Evolutionary conservation across 2,797 vertebrate genomes (phyloP).

Genomic region (Enteromius paludinosus): DNA sequence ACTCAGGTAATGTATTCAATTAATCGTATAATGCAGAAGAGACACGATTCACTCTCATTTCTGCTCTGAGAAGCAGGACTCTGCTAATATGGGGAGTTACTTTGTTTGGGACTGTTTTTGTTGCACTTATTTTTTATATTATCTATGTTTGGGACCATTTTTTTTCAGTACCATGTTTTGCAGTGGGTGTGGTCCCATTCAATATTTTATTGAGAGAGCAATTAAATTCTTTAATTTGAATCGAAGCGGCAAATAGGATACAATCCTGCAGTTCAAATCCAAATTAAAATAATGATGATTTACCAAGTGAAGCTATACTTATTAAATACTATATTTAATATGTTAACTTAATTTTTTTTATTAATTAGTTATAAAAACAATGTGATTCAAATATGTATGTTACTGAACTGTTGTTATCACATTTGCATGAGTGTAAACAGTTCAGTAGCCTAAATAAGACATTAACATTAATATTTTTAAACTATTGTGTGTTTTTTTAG

Average conservation of each 20-base stretch:
- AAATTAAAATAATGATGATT: neutral
- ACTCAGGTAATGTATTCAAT: conserved; percentile 52
- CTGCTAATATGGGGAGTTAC: neutral
- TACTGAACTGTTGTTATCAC: too few relatives aligned
- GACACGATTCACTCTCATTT: conserved; percentile 6
- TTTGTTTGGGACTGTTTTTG: neutral
- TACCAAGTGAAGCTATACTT: neutral
- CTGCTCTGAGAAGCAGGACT: neutral
- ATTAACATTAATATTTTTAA: too few relatives aligned
- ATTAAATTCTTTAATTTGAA: neutral
- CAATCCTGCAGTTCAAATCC: neutral
- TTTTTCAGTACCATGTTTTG: neutral
- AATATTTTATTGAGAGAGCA: neutral
- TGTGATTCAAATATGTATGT: too few relatives aligned
- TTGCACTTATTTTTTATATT: neutral
- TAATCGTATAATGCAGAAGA: conserved; percentile 43
- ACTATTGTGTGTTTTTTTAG: too few relatives aligned
- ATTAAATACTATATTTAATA: too few relatives aligned
- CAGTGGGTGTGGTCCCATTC: neutral
- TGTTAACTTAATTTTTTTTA: too few relatives aligned
- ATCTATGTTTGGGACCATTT: neutral
- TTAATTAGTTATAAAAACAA: too few relatives aligned
- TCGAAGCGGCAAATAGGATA: neutral
- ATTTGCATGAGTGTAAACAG: too few relatives aligned
- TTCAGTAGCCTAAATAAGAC: too few relatives aligned